Conservation (phyloP, 2,888 invertebrate species). For the Scotopteryx bipunctaria region DNA sequence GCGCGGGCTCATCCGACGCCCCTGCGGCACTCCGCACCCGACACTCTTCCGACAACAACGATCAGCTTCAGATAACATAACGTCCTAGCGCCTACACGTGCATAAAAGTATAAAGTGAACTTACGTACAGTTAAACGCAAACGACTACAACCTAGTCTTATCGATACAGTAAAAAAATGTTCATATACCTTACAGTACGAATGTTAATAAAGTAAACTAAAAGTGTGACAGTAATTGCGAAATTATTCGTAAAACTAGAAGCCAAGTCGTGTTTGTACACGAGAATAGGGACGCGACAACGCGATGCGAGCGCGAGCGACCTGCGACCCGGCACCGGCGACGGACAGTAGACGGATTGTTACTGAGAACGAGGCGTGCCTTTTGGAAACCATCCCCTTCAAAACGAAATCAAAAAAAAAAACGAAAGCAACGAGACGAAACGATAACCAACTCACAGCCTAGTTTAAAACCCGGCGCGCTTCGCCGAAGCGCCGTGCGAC, state of each 20-base stretch:
- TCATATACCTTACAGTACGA: conserved; percentile 68
- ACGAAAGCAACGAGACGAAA: conserved; percentile 72
- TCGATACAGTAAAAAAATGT: conserved; percentile 60
- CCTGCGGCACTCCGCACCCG: conserved; percentile 61
- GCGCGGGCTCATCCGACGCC: conserved; percentile 56
- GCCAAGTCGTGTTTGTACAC: conserved; percentile 77
- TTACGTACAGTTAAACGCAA: conserved; percentile 72
- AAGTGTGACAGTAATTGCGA: conserved; percentile 69
- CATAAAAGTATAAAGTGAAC: conserved; percentile 77
- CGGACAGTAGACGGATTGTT: conserved; percentile 80
- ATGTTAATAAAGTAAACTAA: conserved; percentile 66
- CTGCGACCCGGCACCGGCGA: conserved; percentile 66
- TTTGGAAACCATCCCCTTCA: conserved; percentile 69
- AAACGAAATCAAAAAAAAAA: conserved; percentile 56
- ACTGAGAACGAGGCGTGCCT: conserved; percentile 81
- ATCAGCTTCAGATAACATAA: conserved; percentile 76
- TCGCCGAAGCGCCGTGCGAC: conserved; percentile 52
- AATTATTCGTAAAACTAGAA: conserved; percentile 72
- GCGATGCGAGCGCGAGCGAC: conserved; percentile 58
- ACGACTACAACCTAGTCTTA: conserved; percentile 77
- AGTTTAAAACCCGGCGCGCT: conserved; percentile 70
- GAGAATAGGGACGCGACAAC: conserved; percentile 69
- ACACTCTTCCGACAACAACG: conserved; percentile 71
- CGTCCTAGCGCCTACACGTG: conserved; percentile 73
- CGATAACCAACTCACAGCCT: conserved; percentile 82